Conservation (phyloP, 2,113 vertebrate species). For the Caretta caretta region DNA sequence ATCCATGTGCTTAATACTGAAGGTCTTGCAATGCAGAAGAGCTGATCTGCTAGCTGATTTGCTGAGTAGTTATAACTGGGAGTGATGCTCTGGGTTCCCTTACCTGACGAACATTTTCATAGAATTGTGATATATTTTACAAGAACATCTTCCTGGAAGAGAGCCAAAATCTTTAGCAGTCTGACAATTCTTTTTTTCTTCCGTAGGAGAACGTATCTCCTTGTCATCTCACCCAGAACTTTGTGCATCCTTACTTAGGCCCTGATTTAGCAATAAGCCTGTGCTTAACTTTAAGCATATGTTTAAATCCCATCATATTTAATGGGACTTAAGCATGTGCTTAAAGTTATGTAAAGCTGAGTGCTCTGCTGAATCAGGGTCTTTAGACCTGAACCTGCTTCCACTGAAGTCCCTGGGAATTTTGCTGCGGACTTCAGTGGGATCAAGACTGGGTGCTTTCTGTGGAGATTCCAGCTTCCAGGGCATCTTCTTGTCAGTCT, state of each 20-base stretch:
- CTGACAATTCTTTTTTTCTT: conserved; percentile 9
- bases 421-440: not conserved
- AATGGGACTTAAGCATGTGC: not conserved
- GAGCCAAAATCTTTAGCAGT: conserved; percentile 45
- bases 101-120: conserved; percentile 10
- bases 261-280: not conserved
- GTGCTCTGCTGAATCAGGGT: not conserved
- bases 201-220: conserved; percentile 15
- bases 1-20: conserved; percentile 51
- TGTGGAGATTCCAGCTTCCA: not conserved
- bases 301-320: not conserved
- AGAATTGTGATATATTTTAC: conserved; percentile 22
- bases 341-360: not conserved
- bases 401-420: not conserved
- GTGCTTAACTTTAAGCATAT: no score
- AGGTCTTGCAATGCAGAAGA: not conserved
- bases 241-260: not conserved
- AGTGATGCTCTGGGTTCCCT: conserved; percentile 24
- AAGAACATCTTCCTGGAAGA: conserved; percentile 1
- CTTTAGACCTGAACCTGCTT: not conserved
- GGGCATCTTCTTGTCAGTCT: not conserved
- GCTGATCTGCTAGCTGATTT: not conserved
- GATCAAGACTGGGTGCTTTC: fast-evolving
- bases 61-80: conserved; percentile 2
- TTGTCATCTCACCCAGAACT: conserved; percentile 16